Conservation (phyloP, 2,113 vertebrate genomes). For the Chloropsis hardwickii region DNA sequence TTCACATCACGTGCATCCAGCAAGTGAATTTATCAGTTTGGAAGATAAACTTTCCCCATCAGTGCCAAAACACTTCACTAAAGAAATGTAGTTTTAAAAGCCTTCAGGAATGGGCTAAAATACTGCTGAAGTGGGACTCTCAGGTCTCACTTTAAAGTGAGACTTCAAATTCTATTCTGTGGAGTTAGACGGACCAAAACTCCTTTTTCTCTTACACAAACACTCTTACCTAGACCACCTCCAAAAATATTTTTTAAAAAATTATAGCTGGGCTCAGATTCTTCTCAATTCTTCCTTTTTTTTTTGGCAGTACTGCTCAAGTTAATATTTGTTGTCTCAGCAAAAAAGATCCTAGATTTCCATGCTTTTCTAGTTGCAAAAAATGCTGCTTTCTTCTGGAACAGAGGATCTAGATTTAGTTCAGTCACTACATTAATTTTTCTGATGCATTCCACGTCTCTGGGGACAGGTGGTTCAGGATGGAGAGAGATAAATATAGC, state of each 20-base stretch:
- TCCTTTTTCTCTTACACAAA: not conserved
- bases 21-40: not conserved
- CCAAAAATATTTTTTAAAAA: not conserved
- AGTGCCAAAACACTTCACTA: not conserved
- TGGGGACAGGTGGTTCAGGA: constrained; percentile 10
- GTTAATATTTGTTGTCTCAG: not conserved
- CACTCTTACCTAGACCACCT: not conserved
- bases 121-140: not conserved
- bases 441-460: constrained; percentile 45
- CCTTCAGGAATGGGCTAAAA: not conserved
- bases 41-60: not conserved
- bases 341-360: not conserved
- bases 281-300: not conserved
- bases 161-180: not conserved
- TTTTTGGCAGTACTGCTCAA: not conserved
- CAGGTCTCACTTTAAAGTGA: not conserved
- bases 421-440: not conserved
- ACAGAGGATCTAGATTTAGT: not conserved
- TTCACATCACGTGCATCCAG: accelerated
- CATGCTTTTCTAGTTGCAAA: not conserved
- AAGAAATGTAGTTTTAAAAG: not conserved
- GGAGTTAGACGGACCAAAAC: not conserved
- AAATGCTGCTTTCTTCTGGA: not conserved
- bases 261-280: not conserved
- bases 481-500: constrained; percentile 5